These are phyloP conservation scores for Monopis laevigella DNA, from an alignment of 2,888 invertebrate genomes.

Conservation along the genomic window DNA sequence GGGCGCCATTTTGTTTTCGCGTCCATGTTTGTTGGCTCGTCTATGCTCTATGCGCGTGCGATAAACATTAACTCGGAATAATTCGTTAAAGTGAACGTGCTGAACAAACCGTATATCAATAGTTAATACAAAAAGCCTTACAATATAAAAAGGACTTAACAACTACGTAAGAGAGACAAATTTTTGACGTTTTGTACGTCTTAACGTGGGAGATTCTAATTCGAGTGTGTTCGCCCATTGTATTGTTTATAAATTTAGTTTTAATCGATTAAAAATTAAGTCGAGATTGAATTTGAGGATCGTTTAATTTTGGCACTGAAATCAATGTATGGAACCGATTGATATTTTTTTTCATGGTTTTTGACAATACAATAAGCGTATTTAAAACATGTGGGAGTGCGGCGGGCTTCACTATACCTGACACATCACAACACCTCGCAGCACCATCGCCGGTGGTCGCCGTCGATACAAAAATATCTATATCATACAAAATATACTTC, in stretches of 20 bases:
- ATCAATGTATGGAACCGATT: too few relatives aligned
- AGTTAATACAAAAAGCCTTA: conserved; percentile 35
- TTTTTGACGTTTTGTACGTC: conserved; percentile 27
- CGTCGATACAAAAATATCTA: not conserved
- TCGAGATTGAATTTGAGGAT: too few relatives aligned
- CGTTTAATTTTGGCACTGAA: too few relatives aligned
- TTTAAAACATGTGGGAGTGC: too few relatives aligned
- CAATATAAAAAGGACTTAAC: conserved; percentile 14
- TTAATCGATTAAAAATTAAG: too few relatives aligned
- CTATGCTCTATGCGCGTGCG: not conserved
- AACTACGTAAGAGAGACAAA: conserved; percentile 30
- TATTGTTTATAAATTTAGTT: too few relatives aligned
- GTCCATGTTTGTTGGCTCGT: not conserved
- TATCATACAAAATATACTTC: not conserved
- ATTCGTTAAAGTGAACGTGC: conserved; percentile 29
- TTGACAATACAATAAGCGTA: too few relatives aligned
- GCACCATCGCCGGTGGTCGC: not conserved
- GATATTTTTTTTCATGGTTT: too few relatives aligned
- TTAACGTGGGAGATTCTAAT: too few relatives aligned
- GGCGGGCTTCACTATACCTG: too few relatives aligned
- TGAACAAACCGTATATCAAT: conserved; percentile 32
- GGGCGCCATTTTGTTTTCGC: not conserved
- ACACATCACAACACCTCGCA: not conserved
- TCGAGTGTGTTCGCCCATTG: too few relatives aligned
- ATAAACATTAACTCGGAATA: conserved; percentile 35